Conservation (phyloP, 2,797 vertebrate species). For the Uromys caudimaculatus region DNA sequence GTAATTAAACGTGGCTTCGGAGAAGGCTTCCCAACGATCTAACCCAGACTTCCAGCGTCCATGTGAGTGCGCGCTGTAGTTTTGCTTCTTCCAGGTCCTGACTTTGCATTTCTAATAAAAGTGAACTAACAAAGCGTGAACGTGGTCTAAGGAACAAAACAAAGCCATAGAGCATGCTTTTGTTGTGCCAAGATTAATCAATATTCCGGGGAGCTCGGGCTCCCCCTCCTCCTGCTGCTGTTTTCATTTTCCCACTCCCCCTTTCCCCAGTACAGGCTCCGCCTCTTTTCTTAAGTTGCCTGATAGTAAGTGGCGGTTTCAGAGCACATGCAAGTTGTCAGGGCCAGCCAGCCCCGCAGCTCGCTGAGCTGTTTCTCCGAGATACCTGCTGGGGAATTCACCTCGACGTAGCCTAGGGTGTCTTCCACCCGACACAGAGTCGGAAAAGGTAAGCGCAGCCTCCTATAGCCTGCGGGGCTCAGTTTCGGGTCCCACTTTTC, state of each 20-base stretch:
- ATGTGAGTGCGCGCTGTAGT: constrained; percentile 40
- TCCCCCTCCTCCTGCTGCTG: constrained; percentile 17
- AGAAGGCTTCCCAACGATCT: constrained; percentile 34
- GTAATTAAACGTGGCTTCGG: constrained; percentile 65
- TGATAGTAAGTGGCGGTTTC: constrained; percentile 77
- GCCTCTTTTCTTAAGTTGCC: constrained; percentile 89
- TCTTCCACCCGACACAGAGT: rapidly evolving
- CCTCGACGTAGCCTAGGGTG: background rate
- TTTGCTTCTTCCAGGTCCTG: constrained; percentile 71
- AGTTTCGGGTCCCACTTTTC: background rate
- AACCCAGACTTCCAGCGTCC: constrained; percentile 39
- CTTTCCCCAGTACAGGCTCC: constrained; percentile 77
- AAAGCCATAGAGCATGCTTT: constrained; percentile 86
- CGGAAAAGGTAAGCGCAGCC: constrained; percentile 79
- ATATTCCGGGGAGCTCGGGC: constrained; percentile 89
- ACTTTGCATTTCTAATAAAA: constrained; percentile 87
- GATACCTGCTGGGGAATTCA: constrained; percentile 34
- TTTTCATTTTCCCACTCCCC: constrained; percentile 62
- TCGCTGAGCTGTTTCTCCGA: background rate
- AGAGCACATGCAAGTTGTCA: constrained; percentile 82
- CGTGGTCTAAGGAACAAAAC: constrained; percentile 89
- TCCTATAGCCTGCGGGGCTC: background rate
- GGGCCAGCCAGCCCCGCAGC: constrained; percentile 49
- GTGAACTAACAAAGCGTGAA: constrained; percentile 82
- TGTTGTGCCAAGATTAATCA: constrained; percentile 87